These are phyloP conservation scores for Saguinus imperator DNA, from an alignment of 2,113 vertebrate species.

Conservation along the genomic window DNA sequence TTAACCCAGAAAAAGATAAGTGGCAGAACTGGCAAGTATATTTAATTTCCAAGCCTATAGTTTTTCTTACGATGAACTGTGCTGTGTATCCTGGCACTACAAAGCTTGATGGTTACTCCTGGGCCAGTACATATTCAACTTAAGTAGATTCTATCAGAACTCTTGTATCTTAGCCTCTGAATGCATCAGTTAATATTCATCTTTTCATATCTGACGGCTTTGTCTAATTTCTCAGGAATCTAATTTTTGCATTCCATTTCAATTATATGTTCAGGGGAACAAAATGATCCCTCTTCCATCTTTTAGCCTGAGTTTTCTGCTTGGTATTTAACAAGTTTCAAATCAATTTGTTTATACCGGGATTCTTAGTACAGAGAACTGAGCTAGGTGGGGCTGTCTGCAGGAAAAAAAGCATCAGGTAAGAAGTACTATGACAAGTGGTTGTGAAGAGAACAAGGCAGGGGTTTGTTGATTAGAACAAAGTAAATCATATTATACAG, in stretches of 20 bases:
- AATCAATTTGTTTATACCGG: neutral
- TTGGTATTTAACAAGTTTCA: conserved; percentile 2
- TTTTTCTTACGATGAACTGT: accelerated
- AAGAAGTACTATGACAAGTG: neutral
- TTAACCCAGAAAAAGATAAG: neutral
- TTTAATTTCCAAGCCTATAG: accelerated
- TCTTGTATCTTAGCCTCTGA: neutral
- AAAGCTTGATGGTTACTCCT: neutral
- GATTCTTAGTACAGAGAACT: neutral
- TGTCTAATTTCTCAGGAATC: neutral
- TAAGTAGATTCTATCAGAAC: neutral
- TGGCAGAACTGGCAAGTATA: neutral
- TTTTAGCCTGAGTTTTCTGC: neutral
- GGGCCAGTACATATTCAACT: neutral
- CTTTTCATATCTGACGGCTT: neutral
- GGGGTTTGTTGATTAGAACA: neutral
- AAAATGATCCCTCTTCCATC: neutral
- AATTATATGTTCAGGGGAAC: neutral
- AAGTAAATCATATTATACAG: neutral
- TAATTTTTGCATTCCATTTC: conserved; percentile 1
- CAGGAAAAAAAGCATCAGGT: neutral
- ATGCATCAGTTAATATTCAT: neutral
- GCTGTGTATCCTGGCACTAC: accelerated
- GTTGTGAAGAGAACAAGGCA: neutral
- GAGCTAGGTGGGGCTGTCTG: neutral